Evolutionary conservation across 2,797 vertebrate species (phyloP).

Genomic region (Aythya fuligula): DNA sequence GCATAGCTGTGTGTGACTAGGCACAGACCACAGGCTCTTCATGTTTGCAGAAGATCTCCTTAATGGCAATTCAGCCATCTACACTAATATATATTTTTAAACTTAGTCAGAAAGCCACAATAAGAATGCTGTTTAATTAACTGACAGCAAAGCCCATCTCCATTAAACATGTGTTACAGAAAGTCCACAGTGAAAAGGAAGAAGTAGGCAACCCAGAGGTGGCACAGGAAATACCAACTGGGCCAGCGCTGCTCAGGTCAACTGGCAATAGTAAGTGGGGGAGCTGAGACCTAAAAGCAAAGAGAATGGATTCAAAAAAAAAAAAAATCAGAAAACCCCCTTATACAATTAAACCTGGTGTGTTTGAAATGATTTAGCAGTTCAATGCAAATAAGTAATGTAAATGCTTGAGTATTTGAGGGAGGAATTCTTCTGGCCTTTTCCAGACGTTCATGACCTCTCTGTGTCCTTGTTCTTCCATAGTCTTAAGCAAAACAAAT

Average conservation of each 20-base stretch:
- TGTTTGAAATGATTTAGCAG: neutral
- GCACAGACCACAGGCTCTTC: conserved; percentile 16
- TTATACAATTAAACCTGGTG: neutral
- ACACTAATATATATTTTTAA: neutral
- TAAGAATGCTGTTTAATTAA: neutral
- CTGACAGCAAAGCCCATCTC: neutral
- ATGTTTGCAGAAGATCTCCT: neutral
- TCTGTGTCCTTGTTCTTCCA: neutral
- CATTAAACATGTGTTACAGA: neutral
- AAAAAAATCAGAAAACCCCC: neutral
- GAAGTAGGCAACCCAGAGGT: neutral
- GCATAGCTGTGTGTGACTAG: conserved; percentile 31
- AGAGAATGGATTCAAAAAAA: neutral
- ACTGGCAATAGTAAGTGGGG: neutral
- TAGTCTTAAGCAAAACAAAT: neutral
- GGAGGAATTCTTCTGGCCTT: neutral
- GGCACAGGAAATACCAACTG: neutral
- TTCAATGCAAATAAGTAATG: neutral
- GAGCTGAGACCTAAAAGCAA: neutral
- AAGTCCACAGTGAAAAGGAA: neutral
- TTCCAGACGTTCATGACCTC: neutral
- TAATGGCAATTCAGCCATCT: neutral
- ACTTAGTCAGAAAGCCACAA: neutral
- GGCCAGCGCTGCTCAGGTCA: neutral
- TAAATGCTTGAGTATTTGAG: neutral